Base-by-base conservation (phyloP, 1,140 invertebrate genomes). In the Drosophila nebulosa region DNA sequence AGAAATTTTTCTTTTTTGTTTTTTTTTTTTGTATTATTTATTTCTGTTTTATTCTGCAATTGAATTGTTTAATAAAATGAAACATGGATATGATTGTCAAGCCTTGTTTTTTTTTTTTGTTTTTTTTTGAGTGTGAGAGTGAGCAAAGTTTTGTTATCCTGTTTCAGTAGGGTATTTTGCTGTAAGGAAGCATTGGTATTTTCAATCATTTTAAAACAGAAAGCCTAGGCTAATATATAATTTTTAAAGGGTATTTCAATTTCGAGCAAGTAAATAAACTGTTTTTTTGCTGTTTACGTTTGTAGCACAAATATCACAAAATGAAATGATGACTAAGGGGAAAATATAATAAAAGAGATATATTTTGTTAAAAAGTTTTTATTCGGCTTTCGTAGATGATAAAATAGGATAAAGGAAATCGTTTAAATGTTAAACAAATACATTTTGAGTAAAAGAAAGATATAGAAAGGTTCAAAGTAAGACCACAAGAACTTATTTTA, bases 51-150 rank as follows among this genome's bases (percentile, higher is more conserved):
- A 64, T 78, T 57, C 74, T 50, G 68, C 69, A 86, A 86, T 86
- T 88, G 78, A 71, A 83, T 86, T 86, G 78, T 79, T 74, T 75
- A 86, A 64, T 71, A 67, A 81, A 67, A 69, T 61, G 51, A 75
- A 81, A 74, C 67, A 74, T 72, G 67, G 61, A 86, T 74, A 71
- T 71, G 81, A 86, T 84, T 85, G 61, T 24, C 67, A 51, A 64
- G 39, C 57, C 39, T 75, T 74, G 66, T 83, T n/a, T 35, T 52
- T 12, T 26, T 6, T 6, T 14, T 10, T 18, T 42, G 16, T 4
- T 3, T 42, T 14, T 16, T 5, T 14, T 26, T 30, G 7, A 27
- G 4, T 16, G 26, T 10, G 3, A 3, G 12, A 27, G 26, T 10
- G 22, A 46, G 18, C 21, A 46, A 70, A 61, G 36, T 59, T 64